Base-by-base conservation (phyloP, 2,888 invertebrate genomes). In the Lasiommata megera region DNA sequence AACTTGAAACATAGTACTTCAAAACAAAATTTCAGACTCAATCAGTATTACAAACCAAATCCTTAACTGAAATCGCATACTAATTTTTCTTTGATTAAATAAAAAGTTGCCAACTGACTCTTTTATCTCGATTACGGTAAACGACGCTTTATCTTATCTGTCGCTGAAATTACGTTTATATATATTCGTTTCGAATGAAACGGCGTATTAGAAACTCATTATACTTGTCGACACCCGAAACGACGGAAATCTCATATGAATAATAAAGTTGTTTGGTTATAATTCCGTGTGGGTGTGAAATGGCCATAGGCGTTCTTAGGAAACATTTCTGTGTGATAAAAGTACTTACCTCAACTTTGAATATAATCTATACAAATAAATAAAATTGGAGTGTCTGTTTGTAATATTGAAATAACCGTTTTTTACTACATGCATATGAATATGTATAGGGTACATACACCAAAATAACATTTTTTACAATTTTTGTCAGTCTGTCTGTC, bases 141-240 rank as follows among this genome's bases (percentile, higher is more conserved):
- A 3, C 23, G 23, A 23, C 3, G 23, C n/a, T 12, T 44, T 44
- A 14, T 44, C 14, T 28, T 8, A 29, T 44, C 44, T 44, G 12
- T 12, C 9, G 14, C 5, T 8, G 12, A 28, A 7, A 8, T 34
- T 11, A 44, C 8, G 3, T 28, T 8, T 12, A 44, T 12, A 46
- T 16, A 46, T 31, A 14, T 16, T 46, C 6, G 29, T 6, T 16
- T 16, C 8, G 77, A 80, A 84, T 79, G 71, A 78, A 85, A 83
- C 81, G 81, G 87, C 80, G 86, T 88, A 88, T 88, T 89, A 88
- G 88, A 88, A 87, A 83, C 84, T 81, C 79, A 89, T 88, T 88
- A 87, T 80, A 81, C 76, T 73, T 77, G 75, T 82, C 82, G 78
- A 85, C 86, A 86, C 83, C 80, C 38, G 56, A 61, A 59, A 52